Evolutionary conservation across 37 sponge, comb jelly and placozoan species (phyloP).

Genomic region (Beroe ovata): DNA sequence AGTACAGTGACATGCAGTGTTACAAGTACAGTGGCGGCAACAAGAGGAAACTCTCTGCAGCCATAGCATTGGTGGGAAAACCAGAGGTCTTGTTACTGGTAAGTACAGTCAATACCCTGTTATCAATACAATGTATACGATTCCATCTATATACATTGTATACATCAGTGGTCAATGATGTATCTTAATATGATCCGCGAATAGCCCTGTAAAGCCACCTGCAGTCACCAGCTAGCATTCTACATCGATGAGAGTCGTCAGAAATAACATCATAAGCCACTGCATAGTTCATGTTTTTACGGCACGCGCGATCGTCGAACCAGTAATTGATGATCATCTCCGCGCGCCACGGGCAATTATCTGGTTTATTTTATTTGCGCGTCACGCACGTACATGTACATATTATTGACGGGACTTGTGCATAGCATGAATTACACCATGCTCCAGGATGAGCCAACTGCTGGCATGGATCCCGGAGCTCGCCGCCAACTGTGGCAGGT

Average conservation of each 20-base stretch:
- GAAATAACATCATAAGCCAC: too few relatives aligned
- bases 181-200: too few relatives aligned
- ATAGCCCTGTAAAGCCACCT: too few relatives aligned
- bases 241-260: too few relatives aligned
- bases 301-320: neutral
- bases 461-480: conserved; percentile 62
- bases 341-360: neutral
- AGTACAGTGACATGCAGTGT: conserved; percentile 65
- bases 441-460: conserved; percentile 54
- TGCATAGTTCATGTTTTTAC: too few relatives aligned
- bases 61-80: conserved; percentile 53
- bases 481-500: conserved; percentile 46
- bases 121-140: too few relatives aligned
- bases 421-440: too few relatives aligned
- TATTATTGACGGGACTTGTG: too few relatives aligned
- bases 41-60: conserved; percentile 49
- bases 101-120: neutral
- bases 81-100: conserved; percentile 54
- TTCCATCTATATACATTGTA: neutral
- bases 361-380: neutral
- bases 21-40: conserved; percentile 66
- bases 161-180: conserved; percentile 1
- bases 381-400: neutral
- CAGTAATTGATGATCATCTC: neutral
- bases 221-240: too few relatives aligned